Evolutionary conservation across 2,113 vertebrate species (phyloP), one percentile per base, ranked within the genome.

Genomic region (Poeciliopsis turrubarensis): DNA sequence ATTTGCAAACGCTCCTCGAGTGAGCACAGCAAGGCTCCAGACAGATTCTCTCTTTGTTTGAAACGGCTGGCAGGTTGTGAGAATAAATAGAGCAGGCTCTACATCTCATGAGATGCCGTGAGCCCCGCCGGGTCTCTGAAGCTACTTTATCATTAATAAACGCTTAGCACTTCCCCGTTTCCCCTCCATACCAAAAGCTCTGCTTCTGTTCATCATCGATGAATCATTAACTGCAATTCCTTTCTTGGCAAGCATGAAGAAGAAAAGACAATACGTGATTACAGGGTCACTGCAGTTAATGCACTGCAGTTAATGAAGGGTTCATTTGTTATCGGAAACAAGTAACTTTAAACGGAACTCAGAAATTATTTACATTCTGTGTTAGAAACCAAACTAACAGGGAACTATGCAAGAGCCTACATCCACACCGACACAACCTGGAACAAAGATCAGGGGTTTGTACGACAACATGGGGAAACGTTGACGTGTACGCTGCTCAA

Each of bases 71-170:
- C 87, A 82, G 77, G 79, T 86, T 88, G 83, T 70, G 80, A 85
- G 79, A 83, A 88, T 89, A 86, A 84, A 89, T 83, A 84, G 77
- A 88, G 82, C 83, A 89, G 86, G 78, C 77, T 68, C 64, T 39
- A 51, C 68, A 80, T 84, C 85, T 87, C 77, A 25, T 77, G 91
- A 89, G 86, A 84, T 85, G 64, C 15, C 80, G 74, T n/a, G 76
- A 76, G 69, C 73, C 83, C 86, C 85, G 74, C 80, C 67, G 86
- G 87, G 85, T 76, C 79, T 80, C 60, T 74, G 75, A 54, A 75
- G 81, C 80, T 71, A 66, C 72, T 93, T 91, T 86, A 88, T 89
- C 90, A 91, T 89, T 91, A 89, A 89, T 78, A 91, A 87, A 91
- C 79, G 89, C 87, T 92, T 86, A 87, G 69, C 73, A 70, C 78